Conservation (phyloP, 2,113 vertebrate genomes). For the western clawed frog (Xenopus tropicalis) region DNA sequence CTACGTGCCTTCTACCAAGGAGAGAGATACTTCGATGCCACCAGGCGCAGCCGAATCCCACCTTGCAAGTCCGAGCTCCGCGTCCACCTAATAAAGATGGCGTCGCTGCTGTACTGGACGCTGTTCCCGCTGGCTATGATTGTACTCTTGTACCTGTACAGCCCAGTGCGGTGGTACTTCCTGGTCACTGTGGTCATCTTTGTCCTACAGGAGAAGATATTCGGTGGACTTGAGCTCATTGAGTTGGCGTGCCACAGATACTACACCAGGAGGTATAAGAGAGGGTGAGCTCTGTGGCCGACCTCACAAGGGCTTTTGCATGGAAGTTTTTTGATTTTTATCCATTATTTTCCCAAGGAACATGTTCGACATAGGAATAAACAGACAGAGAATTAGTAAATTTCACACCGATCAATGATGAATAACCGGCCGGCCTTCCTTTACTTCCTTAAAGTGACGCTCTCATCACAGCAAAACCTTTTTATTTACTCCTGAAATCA, state of each 20-base stretch:
- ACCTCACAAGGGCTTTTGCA: no score
- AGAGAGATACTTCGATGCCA: conserved; percentile 64
- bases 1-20: conserved; percentile 80
- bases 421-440: no score
- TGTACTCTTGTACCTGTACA: conserved; percentile 72
- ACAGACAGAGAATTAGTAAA: no score
- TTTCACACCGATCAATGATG: no score
- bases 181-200: conserved; percentile 68
- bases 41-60: conserved; percentile 64
- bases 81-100: conserved; percentile 75
- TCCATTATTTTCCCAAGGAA: no score
- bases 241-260: conserved; percentile 82
- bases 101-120: conserved; percentile 87
- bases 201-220: conserved; percentile 74
- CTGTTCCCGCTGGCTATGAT: conserved; percentile 70
- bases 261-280: conserved; percentile 57
- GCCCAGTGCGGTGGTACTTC: conserved; percentile 73
- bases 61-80: conserved; percentile 90
- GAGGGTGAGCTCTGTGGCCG: neutral
- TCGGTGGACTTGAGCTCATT: conserved; percentile 86
- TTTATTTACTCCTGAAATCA: no score
- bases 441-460: no score
- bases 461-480: no score
- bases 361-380: no score
- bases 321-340: no score